phyloP scores from a whole-genome alignment of 1,140 invertebrate genomes.

The Archivesica marissinica region DNA sequence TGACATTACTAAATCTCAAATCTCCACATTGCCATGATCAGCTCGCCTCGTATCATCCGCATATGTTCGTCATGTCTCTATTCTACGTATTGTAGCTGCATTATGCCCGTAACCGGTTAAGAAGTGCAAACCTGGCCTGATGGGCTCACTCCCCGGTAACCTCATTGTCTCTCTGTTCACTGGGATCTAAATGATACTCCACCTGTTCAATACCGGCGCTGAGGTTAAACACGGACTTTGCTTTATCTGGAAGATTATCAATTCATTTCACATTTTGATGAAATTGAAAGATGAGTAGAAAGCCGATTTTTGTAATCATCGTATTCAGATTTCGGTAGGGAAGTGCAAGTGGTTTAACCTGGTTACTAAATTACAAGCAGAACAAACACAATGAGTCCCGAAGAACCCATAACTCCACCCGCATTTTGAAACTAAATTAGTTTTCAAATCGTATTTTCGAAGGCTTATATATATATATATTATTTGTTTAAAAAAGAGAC shows the following conservation, averaged over 20 bases:
- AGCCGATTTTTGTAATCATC: neutral
- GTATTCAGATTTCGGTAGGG: neutral
- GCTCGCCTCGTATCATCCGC: neutral
- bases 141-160: neutral
- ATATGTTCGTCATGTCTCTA: neutral
- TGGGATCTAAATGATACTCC: neutral
- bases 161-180: constrained; percentile 4
- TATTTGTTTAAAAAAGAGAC: constrained; percentile 14
- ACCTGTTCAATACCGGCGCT: neutral
- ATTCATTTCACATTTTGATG: constrained; percentile 15
- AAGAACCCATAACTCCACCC: no score
- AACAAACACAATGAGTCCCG: no score
- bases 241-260: constrained; percentile 11
- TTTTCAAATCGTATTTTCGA: neutral
- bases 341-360: constrained; percentile 29
- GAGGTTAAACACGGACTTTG: constrained; percentile 27
- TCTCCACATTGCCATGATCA: neutral
- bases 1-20: no score
- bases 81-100: neutral
- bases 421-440: neutral
- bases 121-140: constrained; percentile 9
- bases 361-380: no score
- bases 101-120: neutral
- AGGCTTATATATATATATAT: neutral
- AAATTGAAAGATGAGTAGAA: constrained; percentile 10